Evolutionary conservation across 2,113 vertebrate species (phyloP).

Genomic region (Archocentrus centrarchus): DNA sequence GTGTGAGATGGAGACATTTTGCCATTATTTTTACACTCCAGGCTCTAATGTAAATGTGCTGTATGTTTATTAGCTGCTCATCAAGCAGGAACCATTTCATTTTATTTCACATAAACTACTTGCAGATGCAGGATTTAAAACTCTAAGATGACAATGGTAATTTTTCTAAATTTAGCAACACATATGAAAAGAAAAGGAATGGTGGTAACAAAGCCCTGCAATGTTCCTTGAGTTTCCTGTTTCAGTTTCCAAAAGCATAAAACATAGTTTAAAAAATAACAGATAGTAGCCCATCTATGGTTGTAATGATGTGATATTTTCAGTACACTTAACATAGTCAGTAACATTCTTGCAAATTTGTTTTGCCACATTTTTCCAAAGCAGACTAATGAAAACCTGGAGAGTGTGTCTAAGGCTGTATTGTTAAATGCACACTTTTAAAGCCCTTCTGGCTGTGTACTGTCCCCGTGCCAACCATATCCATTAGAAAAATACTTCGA

Average conservation of each 20-base stretch:
- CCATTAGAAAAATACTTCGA: slow-evolving; percentile 53
- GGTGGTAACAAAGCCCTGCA: slow-evolving; percentile 33
- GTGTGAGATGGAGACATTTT: slow-evolving; percentile 26
- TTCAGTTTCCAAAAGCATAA: slow-evolving; percentile 50
- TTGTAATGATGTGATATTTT: slow-evolving; percentile 43
- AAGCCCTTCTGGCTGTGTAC: slow-evolving; percentile 72
- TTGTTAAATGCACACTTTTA: slow-evolving; percentile 69
- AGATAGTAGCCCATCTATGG: slow-evolving; percentile 36
- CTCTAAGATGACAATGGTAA: not conserved
- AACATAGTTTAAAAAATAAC: slow-evolving; percentile 37
- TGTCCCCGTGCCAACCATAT: slow-evolving; percentile 61
- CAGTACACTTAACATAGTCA: slow-evolving; percentile 56
- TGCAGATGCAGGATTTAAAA: slow-evolving; percentile 20
- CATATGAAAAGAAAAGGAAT: slow-evolving; percentile 13
- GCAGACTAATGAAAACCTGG: slow-evolving; percentile 64
- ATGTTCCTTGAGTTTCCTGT: slow-evolving; percentile 24
- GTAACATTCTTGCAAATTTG: slow-evolving; percentile 71
- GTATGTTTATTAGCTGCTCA: slow-evolving; percentile 21
- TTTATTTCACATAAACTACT: slow-evolving; percentile 32
- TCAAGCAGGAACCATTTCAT: slow-evolving; percentile 12
- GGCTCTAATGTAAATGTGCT: slow-evolving; percentile 29
- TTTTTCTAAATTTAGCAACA: slow-evolving; percentile 22
- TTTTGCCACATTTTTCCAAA: slow-evolving; percentile 75
- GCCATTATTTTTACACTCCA: slow-evolving; percentile 8
- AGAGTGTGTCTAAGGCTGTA: slow-evolving; percentile 56